These are phyloP conservation scores for Aramus guarauna DNA, from an alignment of 2,113 vertebrate species.

Conservation along the genomic window DNA sequence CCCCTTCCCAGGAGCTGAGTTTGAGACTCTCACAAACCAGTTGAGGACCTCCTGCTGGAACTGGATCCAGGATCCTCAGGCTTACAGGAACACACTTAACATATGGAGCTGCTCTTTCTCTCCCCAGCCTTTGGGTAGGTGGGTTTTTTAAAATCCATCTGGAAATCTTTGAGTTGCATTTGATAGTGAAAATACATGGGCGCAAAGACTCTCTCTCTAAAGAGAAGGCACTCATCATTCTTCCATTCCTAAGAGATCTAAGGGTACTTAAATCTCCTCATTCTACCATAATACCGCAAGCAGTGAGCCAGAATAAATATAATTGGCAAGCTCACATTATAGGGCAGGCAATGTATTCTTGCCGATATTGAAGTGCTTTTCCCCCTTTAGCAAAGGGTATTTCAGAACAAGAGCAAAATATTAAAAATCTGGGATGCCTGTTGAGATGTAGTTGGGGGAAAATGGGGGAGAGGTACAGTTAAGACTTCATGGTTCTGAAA, in stretches of 20 bases:
- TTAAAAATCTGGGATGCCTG: conserved; percentile 14
- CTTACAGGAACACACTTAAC: conserved; percentile 62
- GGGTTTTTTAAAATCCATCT: conserved; percentile 75
- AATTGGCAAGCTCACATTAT: conserved; percentile 50
- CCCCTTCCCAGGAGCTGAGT: conserved; percentile 36
- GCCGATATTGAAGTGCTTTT: conserved; percentile 22
- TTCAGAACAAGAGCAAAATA: conserved; percentile 55
- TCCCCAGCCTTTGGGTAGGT: conserved; percentile 74
- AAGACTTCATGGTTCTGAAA: neutral
- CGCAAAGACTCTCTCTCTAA: conserved; percentile 52
- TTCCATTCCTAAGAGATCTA: conserved; percentile 63
- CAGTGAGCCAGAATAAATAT: conserved; percentile 67
- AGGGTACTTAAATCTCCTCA: conserved; percentile 61
- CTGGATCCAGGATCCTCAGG: conserved; percentile 55
- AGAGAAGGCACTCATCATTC: conserved; percentile 59
- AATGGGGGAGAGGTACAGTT: neutral
- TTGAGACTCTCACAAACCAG: conserved; percentile 60
- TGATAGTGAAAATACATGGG: conserved; percentile 54
- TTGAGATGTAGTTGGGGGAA: neutral
- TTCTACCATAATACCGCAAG: conserved; percentile 54
- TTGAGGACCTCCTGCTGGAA: conserved; percentile 62
- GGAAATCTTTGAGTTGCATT: conserved; percentile 59
- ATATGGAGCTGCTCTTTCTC: conserved; percentile 56
- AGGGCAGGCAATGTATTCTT: conserved; percentile 49
- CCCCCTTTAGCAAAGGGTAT: conserved; percentile 4